Evolutionary conservation across 2,888 invertebrate species (phyloP).

Genomic region (Drosophila paramelanica): DNA sequence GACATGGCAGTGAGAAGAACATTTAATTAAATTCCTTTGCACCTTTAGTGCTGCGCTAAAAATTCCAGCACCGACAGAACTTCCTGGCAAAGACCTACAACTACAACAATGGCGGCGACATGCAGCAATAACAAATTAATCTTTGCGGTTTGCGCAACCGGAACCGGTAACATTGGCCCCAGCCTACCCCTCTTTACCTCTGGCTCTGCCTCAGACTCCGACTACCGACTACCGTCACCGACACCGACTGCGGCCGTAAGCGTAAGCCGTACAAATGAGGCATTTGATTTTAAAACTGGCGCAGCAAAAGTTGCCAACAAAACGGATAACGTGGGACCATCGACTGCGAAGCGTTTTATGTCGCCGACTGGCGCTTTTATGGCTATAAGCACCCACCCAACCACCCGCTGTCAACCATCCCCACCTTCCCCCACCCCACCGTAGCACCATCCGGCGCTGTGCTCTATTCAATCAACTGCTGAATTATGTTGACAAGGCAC

Average conservation of each 20-base stretch:
- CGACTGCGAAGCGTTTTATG: conserved; percentile 46
- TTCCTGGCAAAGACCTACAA: conserved; percentile 42
- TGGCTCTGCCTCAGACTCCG: background rate
- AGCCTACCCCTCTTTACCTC: background rate
- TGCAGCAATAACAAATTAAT: conserved; percentile 79
- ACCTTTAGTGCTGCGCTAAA: conserved; percentile 80
- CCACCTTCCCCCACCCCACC: background rate
- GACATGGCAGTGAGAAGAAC: conserved; percentile 56
- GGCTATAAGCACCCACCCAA: conserved; percentile 7
- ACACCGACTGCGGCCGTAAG: conserved; percentile 18
- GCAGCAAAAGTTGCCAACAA: conserved; percentile 60
- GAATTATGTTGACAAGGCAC: conserved; percentile 77
- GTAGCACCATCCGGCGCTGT: background rate
- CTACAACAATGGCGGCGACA: conserved; percentile 42
- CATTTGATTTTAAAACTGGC: conserved; percentile 77
- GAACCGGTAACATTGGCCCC: conserved; percentile 33
- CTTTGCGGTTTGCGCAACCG: conserved; percentile 71
- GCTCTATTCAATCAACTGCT: conserved; percentile 68
- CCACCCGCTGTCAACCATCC: background rate
- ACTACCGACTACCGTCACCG: no score
- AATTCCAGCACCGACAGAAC: conserved; percentile 67
- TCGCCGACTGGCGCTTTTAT: conserved; percentile 46
- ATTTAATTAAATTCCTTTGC: conserved; percentile 81
- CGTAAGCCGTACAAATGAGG: conserved; percentile 71
- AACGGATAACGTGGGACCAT: conserved; percentile 38